Percentiles rank a stretch among this genome's conserved stretches.
Evolutionary conservation across 1,140 invertebrate species (phyloP).

Genomic region (Pseudoatta argentina): DNA sequence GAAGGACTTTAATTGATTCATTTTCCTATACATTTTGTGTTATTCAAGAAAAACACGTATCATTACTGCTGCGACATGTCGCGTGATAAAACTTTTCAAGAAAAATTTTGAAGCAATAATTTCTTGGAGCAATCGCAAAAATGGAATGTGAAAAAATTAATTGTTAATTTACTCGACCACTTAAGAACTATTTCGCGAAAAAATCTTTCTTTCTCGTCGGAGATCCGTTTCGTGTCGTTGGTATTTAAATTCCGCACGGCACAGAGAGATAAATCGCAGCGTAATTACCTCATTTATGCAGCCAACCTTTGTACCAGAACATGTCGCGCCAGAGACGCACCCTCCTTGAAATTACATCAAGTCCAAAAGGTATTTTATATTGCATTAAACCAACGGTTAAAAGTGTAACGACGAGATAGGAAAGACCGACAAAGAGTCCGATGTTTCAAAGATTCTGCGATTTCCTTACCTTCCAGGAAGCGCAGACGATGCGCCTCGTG

Average conservation of each 20-base stretch:
- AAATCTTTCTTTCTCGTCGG: not conserved
- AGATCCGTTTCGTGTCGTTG: slow-evolving; percentile 27
- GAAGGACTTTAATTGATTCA: too few relatives aligned
- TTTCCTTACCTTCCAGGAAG: not conserved
- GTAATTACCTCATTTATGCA: slow-evolving; percentile 42
- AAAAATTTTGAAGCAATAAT: not conserved
- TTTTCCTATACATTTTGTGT: too few relatives aligned
- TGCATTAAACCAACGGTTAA: not conserved
- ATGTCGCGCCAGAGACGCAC: slow-evolving; percentile 5
- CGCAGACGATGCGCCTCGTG: not conserved
- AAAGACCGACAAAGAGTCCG: not conserved
- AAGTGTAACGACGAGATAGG: not conserved
- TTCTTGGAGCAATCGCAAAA: not conserved
- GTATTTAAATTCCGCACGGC: slow-evolving; percentile 47
- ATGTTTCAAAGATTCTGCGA: not conserved
- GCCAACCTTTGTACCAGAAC: slow-evolving; percentile 18
- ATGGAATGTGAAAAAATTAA: not conserved
- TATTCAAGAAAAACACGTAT: too few relatives aligned
- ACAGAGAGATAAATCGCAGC: slow-evolving; percentile 38
- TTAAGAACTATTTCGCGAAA: slow-evolving; percentile 9
- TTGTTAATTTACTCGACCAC: not conserved
- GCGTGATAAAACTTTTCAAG: not conserved
- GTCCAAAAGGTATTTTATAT: slow-evolving; percentile 14
- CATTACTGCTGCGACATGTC: too few relatives aligned
- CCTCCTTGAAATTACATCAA: slow-evolving; percentile 14